Evolutionary conservation across 2,888 invertebrate species (phyloP).

Genomic region (Plebejus anna): DNA sequence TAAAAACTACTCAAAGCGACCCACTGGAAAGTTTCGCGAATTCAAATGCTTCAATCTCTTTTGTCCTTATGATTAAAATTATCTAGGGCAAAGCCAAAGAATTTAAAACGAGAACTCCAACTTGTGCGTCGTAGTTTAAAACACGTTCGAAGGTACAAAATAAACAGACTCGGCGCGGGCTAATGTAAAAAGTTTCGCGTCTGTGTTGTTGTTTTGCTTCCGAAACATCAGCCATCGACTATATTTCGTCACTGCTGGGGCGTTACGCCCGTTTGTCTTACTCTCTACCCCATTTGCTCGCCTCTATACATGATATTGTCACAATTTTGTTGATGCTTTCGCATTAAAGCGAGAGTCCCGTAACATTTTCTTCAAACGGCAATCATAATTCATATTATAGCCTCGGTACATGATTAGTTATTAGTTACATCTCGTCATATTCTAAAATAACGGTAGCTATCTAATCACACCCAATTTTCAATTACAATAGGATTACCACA

Average conservation of each 20-base stretch:
- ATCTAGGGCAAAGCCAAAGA: slow-evolving; percentile 53
- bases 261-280: slow-evolving; percentile 33
- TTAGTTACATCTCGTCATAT: not conserved
- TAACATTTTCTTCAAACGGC: not conserved
- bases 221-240: slow-evolving; percentile 61
- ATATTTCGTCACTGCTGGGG: slow-evolving; percentile 44
- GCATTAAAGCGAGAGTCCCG: not conserved
- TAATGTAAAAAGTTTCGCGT: slow-evolving; percentile 72
- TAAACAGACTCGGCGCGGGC: slow-evolving; percentile 62
- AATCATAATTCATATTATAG: not conserved
- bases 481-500: not conserved
- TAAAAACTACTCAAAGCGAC: slow-evolving; percentile 58
- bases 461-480: not conserved
- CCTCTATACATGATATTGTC: slow-evolving; percentile 21
- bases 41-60: slow-evolving; percentile 54
- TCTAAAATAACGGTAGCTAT: not conserved
- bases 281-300: slow-evolving; percentile 35
- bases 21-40: slow-evolving; percentile 54
- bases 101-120: slow-evolving; percentile 69
- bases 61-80: slow-evolving; percentile 74
- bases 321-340: not conserved
- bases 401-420: not conserved
- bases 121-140: slow-evolving; percentile 61
- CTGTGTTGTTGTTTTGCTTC: slow-evolving; percentile 57
- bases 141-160: slow-evolving; percentile 62